A percentile compares a stretch with the other conserved stretches of the same genome.
Evolutionary conservation across 2,888 invertebrate genomes (phyloP).

Genomic region (Rhabditophanes sp.): DNA sequence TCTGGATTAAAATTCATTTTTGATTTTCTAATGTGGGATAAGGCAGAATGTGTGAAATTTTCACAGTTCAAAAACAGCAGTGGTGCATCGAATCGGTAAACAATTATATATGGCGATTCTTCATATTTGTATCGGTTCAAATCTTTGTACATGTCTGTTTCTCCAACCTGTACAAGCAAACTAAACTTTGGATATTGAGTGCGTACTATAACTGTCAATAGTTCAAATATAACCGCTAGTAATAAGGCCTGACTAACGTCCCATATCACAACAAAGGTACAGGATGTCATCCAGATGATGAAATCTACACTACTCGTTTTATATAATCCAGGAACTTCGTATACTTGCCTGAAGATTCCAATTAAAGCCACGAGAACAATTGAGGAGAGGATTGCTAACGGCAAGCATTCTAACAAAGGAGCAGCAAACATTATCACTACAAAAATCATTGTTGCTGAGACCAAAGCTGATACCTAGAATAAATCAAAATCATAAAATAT

Average conservation of each 20-base stretch:
- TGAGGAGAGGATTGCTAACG: constrained; percentile 51
- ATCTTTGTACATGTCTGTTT: constrained; percentile 8
- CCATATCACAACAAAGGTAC: constrained; percentile 58
- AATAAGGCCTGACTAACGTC: constrained; percentile 54
- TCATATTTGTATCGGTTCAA: constrained; percentile 4
- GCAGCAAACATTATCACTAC: constrained; percentile 69
- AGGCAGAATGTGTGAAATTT: no score
- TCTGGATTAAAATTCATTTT: constrained; percentile 2
- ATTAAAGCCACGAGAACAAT: constrained; percentile 47
- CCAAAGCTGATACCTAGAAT: constrained; percentile 60
- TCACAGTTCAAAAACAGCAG: constrained; percentile 48
- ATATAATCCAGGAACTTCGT: constrained; percentile 59
- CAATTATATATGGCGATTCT: constrained; percentile 8
- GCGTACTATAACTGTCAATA: constrained; percentile 59
- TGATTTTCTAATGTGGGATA: constrained; percentile 38
- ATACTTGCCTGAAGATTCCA: constrained; percentile 53
- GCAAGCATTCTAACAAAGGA: constrained; percentile 67
- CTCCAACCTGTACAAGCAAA: constrained; percentile 5
- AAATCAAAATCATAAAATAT: no score
- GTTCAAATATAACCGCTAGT: constrained; percentile 61
- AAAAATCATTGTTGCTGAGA: constrained; percentile 61
- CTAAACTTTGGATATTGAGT: constrained; percentile 44
- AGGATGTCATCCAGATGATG: constrained; percentile 64
- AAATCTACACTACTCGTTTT: constrained; percentile 63
- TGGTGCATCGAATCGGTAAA: constrained; percentile 47